Evolutionary conservation across 2,113 vertebrate genomes (phyloP).

Genomic region (Entomyzon cyanotis): DNA sequence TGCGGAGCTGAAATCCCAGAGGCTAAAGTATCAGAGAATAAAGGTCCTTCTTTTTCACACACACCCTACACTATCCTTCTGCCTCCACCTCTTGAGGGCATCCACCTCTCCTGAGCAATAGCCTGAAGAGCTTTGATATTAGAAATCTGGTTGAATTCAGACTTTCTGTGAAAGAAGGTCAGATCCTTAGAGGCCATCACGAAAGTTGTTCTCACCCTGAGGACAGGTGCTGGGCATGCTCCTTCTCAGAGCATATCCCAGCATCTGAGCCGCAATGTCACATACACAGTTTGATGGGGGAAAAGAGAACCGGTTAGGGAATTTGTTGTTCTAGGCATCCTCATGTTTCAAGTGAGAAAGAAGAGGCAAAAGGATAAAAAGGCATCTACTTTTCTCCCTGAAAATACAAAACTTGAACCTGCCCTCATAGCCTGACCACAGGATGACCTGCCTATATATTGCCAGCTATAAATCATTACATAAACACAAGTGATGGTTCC

Average conservation of each 20-base stretch:
- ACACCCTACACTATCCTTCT: background rate
- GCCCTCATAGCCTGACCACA: background rate
- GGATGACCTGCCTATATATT: background rate
- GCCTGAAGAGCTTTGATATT: background rate
- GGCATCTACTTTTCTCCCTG: background rate
- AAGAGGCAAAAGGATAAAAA: background rate
- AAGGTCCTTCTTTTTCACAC: background rate
- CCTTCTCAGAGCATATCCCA: background rate
- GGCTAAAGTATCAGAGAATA: background rate
- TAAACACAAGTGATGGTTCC: background rate
- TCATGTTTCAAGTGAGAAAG: background rate
- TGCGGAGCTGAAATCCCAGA: background rate
- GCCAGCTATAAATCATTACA: background rate
- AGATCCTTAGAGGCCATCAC: background rate
- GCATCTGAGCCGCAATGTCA: background rate
- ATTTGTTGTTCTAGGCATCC: background rate
- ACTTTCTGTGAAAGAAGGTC: background rate
- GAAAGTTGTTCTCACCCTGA: background rate
- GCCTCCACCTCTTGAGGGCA: background rate
- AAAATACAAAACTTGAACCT: background rate
- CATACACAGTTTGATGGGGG: background rate
- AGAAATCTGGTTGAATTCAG: background rate
- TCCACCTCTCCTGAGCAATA: background rate
- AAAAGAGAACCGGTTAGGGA: background rate
- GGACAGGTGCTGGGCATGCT: rapidly evolving